Evolutionary conservation across 2,888 invertebrate genomes (phyloP).

Genomic region (Lasiommata megera): DNA sequence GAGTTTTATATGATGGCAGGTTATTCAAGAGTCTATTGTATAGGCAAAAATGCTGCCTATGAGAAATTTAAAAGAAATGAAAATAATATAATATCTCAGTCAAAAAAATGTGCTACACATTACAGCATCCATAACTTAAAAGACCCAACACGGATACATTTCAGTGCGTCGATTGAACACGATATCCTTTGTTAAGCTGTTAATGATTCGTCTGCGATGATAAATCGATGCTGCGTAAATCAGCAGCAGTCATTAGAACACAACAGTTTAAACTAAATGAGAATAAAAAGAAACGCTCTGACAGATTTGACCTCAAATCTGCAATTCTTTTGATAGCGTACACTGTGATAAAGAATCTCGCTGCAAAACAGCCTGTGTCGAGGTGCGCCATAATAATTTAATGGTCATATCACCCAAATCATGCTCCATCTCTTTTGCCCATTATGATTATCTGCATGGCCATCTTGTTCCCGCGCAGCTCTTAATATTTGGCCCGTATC

Average conservation of each 20-base stretch:
- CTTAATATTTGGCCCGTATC: constrained; percentile 3
- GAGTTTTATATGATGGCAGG: too few species aligned
- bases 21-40: too few species aligned
- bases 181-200: too few species aligned
- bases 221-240: constrained; percentile 3
- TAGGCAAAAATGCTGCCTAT: too few species aligned
- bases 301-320: neutral
- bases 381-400: neutral
- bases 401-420: neutral
- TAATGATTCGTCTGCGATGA: neutral
- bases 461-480: constrained; percentile 1
- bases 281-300: neutral
- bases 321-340: too few species aligned
- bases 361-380: neutral
- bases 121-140: too few species aligned
- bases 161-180: too few species aligned
- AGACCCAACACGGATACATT: too few species aligned
- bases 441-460: neutral
- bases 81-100: too few species aligned
- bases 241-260: neutral
- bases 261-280: neutral
- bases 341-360: neutral
- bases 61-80: too few species aligned
- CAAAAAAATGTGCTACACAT: too few species aligned
- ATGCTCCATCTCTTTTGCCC: neutral